Evolutionary conservation across 2,113 vertebrate genomes (phyloP).

Genomic region (Phoxinus phoxinus): DNA sequence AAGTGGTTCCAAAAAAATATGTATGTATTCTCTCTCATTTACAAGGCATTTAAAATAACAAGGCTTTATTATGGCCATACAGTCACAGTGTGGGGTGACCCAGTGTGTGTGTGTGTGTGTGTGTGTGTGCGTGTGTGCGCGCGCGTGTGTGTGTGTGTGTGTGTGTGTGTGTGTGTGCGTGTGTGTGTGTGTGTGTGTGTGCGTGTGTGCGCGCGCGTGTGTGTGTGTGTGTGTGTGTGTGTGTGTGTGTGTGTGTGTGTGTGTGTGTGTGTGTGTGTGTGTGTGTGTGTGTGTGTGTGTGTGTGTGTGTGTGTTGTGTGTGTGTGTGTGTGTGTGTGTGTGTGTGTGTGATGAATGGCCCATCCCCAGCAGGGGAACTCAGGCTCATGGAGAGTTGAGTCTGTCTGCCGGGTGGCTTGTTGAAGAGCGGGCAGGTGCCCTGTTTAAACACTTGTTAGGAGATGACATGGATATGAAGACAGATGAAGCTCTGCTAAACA

Average conservation of each 20-base stretch:
- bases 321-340: neutral
- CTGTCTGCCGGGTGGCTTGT: conserved; percentile 61
- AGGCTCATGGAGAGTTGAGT: conserved; percentile 29
- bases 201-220: no score
- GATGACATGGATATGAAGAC: conserved; percentile 70
- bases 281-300: conserved; percentile 12
- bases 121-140: neutral
- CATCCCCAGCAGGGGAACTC: conserved; percentile 50
- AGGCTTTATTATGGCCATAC: neutral
- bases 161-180: neutral
- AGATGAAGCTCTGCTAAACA: conserved; percentile 49
- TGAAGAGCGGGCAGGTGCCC: conserved; percentile 70
- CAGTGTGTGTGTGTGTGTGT: conserved; percentile 2
- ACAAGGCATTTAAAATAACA: neutral
- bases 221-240: conserved; percentile 23
- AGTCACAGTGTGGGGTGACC: neutral
- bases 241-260: conserved; percentile 1
- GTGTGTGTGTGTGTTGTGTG: conserved; percentile 35
- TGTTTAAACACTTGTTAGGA: conserved; percentile 68
- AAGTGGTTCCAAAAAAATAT: neutral
- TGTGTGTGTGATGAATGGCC: conserved; percentile 46
- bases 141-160: conserved; percentile 25
- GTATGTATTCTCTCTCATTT: neutral
- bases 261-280: conserved; percentile 10
- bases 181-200: conserved; percentile 11